Conservation (phyloP, 2,113 vertebrate genomes). For the Oreochromis spilurus region DNA sequence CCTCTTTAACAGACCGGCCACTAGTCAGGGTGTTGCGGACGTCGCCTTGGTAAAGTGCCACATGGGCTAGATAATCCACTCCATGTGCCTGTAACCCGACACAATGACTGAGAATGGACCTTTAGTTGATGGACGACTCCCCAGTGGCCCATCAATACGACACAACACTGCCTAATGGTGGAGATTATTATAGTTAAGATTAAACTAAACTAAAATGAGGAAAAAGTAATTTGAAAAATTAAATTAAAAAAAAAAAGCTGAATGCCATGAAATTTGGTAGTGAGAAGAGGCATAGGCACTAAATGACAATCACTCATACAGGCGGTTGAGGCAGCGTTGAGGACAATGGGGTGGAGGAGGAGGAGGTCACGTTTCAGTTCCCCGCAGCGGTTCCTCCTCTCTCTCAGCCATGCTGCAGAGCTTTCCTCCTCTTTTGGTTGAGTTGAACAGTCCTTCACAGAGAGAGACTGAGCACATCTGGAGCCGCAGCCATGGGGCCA, state of each 20-base stretch:
- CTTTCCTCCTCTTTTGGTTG: neutral
- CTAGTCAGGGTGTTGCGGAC: constrained; percentile 34
- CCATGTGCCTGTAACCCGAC: constrained; percentile 70
- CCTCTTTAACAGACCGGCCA: constrained; percentile 9
- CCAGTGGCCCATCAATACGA: constrained; percentile 40
- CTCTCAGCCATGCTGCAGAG: neutral
- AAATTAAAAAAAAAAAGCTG: neutral
- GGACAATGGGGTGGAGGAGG: neutral
- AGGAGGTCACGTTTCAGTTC: constrained; percentile 37
- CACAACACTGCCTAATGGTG: constrained; percentile 8
- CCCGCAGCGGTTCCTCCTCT: neutral
- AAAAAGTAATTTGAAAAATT: neutral
- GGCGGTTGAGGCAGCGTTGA: neutral
- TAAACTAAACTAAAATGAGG: neutral
- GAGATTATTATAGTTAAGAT: neutral
- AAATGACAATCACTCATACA: neutral
- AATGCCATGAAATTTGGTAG: neutral
- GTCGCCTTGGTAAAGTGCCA: constrained; percentile 15
- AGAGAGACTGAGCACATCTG: constrained; percentile 69
- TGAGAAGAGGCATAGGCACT: neutral
- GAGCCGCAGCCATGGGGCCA: constrained; percentile 45
- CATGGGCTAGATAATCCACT: constrained; percentile 52
- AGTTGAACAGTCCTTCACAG: constrained; percentile 13
- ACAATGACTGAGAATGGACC: constrained; percentile 17
- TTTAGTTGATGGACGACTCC: constrained; percentile 56